These are phyloP conservation scores for Empis stercorea DNA, from an alignment of 2,888 invertebrate genomes.

Conservation along the genomic window DNA sequence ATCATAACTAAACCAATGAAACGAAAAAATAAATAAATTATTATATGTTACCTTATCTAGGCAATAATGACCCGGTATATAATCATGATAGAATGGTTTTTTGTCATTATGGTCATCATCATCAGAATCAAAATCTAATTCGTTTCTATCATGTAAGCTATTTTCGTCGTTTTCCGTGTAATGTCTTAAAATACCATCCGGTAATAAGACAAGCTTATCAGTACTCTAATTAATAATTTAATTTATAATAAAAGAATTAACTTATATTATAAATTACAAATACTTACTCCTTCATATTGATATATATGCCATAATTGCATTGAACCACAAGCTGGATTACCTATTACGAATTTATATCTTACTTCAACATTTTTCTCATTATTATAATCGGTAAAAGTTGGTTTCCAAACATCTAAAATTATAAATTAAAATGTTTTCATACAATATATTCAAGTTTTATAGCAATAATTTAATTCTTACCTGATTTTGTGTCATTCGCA, in stretches of 20 bases:
- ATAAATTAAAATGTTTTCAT: conserved; percentile 13
- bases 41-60: conserved; percentile 53
- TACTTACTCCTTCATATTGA: conserved; percentile 36
- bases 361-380: conserved; percentile 44
- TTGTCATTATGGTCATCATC: conserved; percentile 36
- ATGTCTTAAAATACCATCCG: conserved; percentile 61
- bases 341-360: conserved; percentile 46
- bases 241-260: not conserved
- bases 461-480: conserved; percentile 26
- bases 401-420: conserved; percentile 42
- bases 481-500: conserved; percentile 46
- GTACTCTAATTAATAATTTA: conserved; percentile 32
- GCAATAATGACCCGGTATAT: conserved; percentile 64
- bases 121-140: conserved; percentile 32
- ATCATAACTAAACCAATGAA: not conserved
- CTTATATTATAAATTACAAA: not conserved
- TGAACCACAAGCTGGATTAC: conserved; percentile 55
- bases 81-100: conserved; percentile 51
- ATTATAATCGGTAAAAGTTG: conserved; percentile 51
- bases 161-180: conserved; percentile 46
- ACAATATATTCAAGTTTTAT: not conserved
- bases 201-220: conserved; percentile 46
- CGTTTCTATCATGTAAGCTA: conserved; percentile 17
- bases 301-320: conserved; percentile 57
- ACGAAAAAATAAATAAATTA: too few relatives aligned